Evolutionary conservation across 2,888 invertebrate genomes (phyloP).

Genomic region (Mythimna albipuncta): DNA sequence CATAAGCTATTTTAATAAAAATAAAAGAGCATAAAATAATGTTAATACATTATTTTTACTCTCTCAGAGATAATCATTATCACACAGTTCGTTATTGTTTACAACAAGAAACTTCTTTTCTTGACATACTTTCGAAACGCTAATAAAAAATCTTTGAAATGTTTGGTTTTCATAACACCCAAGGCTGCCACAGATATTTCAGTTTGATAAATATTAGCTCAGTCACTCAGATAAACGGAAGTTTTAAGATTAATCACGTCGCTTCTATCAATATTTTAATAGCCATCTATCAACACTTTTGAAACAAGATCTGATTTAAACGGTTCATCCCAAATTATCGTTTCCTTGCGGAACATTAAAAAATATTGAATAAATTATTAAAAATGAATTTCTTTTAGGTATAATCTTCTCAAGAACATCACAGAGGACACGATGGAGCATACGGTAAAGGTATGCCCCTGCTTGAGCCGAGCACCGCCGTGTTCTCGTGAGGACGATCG

Average conservation of each 20-base stretch:
- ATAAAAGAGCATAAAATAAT: neutral
- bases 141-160: neutral
- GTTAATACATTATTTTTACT: no score
- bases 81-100: neutral
- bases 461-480: no score
- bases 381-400: no score
- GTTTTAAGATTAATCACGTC: conserved; percentile 52
- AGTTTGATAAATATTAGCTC: conserved; percentile 34
- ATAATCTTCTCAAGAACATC: no score
- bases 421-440: no score
- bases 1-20: no score
- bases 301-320: conserved; percentile 39
- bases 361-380: neutral
- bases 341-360: neutral
- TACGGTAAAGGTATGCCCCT: no score
- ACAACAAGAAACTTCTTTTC: neutral
- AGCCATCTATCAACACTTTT: conserved; percentile 56
- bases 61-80: neutral
- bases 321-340: conserved; percentile 1
- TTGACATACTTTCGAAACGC: neutral
- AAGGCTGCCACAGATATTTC: conserved; percentile 29
- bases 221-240: conserved; percentile 52
- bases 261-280: conserved; percentile 51
- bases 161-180: conserved; percentile 17
- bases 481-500: no score